These are phyloP conservation scores for Cephalopachus bancanus DNA, from an alignment of 2,797 vertebrate species.

Conservation along the genomic window DNA sequence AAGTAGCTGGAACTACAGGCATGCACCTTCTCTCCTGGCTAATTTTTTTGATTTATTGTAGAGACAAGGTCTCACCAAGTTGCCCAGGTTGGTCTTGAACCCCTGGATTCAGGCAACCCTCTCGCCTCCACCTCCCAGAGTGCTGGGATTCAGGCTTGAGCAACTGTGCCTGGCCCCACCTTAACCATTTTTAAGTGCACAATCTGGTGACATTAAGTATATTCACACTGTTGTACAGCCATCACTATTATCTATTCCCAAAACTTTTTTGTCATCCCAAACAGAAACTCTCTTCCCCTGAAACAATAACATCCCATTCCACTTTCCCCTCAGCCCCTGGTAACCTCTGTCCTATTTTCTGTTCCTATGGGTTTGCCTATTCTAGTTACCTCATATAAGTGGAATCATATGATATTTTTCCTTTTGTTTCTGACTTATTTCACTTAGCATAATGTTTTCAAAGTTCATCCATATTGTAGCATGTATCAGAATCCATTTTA, in stretches of 20 bases:
- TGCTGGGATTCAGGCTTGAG: too few relatives aligned
- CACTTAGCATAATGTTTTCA: neutral
- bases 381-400: neutral
- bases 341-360: neutral
- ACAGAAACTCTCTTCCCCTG: neutral
- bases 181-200: neutral
- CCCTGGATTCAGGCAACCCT: too few relatives aligned
- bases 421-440: conserved; percentile 8
- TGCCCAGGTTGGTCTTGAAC: too few relatives aligned
- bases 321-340: neutral
- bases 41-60: too few relatives aligned
- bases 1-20: too few relatives aligned
- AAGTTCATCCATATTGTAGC: neutral
- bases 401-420: neutral
- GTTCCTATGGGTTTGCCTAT: neutral
- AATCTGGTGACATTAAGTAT: neutral
- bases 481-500: conserved; percentile 4
- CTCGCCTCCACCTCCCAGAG: too few relatives aligned
- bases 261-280: neutral
- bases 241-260: neutral
- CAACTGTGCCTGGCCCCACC: neutral
- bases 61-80: too few relatives aligned
- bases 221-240: neutral
- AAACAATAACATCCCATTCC: neutral
- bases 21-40: too few relatives aligned